Percentiles rank a stretch among this genome's conserved stretches.
These are phyloP conservation scores for Danio albolineatus DNA, from an alignment of 2,797 vertebrate species.

Conservation along the genomic window DNA sequence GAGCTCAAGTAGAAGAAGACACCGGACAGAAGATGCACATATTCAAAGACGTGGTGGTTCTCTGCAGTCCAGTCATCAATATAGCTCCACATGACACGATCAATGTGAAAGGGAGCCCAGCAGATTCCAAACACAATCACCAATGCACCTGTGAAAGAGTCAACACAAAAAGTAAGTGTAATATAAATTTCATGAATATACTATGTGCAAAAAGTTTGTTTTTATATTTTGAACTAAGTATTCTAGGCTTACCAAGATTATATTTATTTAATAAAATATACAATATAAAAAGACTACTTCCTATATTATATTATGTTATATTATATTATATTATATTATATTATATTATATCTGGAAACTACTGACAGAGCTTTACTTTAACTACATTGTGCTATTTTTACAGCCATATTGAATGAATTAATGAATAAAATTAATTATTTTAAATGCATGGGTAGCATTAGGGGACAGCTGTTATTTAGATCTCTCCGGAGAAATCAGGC, in stretches of 20 bases:
- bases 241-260: too few species aligned
- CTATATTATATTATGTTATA: neutral
- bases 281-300: too few species aligned
- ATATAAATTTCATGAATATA: too few species aligned
- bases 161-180: neutral
- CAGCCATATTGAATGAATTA: too few species aligned
- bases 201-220: neutral
- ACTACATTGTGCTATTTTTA: too few species aligned
- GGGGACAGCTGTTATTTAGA: too few species aligned
- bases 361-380: too few species aligned
- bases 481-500: too few species aligned
- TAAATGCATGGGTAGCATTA: too few species aligned
- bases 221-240: too few species aligned
- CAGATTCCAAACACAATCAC: constrained; percentile 90
- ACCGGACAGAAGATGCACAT: constrained; percentile 85
- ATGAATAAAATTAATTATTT: too few species aligned
- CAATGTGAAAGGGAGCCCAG: constrained; percentile 92
- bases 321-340: neutral
- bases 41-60: constrained; percentile 78
- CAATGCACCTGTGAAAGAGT: constrained; percentile 79
- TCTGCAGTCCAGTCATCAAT: constrained; percentile 73
- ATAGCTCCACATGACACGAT: constrained; percentile 92
- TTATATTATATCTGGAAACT: neutral
- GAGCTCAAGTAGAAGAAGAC: constrained; percentile 93
- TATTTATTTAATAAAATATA: too few species aligned